These are phyloP conservation scores for Protula sp. DNA, from an alignment of 2,888 invertebrate species.

Conservation along the genomic window DNA sequence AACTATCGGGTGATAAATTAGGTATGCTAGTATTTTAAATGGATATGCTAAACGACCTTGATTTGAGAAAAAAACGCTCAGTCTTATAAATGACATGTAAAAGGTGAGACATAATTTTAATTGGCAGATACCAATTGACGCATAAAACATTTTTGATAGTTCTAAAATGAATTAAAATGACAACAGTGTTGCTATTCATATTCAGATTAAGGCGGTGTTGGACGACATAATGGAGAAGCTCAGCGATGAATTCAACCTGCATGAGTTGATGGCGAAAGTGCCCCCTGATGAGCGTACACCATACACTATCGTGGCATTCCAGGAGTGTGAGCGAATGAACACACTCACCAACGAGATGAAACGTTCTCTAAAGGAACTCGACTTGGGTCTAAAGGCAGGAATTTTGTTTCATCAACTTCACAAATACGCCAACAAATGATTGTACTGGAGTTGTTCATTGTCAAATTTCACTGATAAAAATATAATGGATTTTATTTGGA, in stretches of 20 bases:
- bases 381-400: constrained; percentile 79
- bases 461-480: no score
- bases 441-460: no score
- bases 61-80: no score
- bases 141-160: no score
- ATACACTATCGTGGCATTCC: constrained; percentile 79
- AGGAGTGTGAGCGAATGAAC: constrained; percentile 93
- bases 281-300: constrained; percentile 87
- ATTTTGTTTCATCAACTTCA: background rate
- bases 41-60: no score
- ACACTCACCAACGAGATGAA: constrained; percentile 84
- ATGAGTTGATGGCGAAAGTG: constrained; percentile 82
- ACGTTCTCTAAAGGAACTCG: constrained; percentile 80
- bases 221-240: constrained; percentile 92
- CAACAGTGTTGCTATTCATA: background rate
- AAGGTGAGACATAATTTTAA: no score
- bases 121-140: no score
- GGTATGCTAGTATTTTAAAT: no score
- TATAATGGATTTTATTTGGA: no score
- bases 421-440: no score
- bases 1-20: no score
- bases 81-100: no score
- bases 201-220: constrained; percentile 81
- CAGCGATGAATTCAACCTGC: constrained; percentile 93
- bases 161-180: background rate